Evolutionary conservation across 1,140 invertebrate genomes (phyloP), one percentile per base, ranked within the genome.

Genomic region (Rhyacophila brunnea): DNA sequence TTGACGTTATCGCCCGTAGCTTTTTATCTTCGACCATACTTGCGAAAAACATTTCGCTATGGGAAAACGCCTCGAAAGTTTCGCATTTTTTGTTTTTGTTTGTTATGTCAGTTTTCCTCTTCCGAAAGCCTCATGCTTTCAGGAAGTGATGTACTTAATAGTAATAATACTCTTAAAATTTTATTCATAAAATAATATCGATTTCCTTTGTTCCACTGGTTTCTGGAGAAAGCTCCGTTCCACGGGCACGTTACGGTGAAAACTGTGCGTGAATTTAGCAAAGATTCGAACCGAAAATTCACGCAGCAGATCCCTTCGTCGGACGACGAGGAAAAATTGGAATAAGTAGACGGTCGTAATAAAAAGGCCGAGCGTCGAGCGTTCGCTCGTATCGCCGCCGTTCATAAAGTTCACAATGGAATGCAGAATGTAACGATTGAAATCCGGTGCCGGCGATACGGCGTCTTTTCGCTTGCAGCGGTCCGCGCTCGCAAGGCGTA

Each of bases 381-480:
- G 58, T 40, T 54, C 51, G 43, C 52, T 62, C 52, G 51, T 60
- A 60, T 60, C 49, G 50, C 51, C 19, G 58, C 44, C 58, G 60
- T 62, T 56, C 60, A 51, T 61, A 61, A 61, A 61, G 60, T 56
- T 51, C 52, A 51, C 60, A 51, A 51, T 56, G 60, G 60, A 62
- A 62, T 62, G 60, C 60, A 62, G 60, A 62, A 62, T 46, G 48
- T 58, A 58, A 58, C 61, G 61, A 55, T 58, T 58, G 56, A 58
- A 58, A 55, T 59, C 56, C 62, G 55, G 57, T 50, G 46, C 19
- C 14, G 60, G 43, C 57, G n/a, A 14, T 64, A 64, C 58, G 62
- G 62, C 32, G n/a, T 11, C 13, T 36, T 50, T 57, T 64, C 58
- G 13, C 50, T 36, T 34, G 58, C 52, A 53, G 52, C 52, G 36